Evolutionary conservation across 37 sponge, comb jelly and placozoan genomes (phyloP).

Genomic region (Axinella damicornis): DNA sequence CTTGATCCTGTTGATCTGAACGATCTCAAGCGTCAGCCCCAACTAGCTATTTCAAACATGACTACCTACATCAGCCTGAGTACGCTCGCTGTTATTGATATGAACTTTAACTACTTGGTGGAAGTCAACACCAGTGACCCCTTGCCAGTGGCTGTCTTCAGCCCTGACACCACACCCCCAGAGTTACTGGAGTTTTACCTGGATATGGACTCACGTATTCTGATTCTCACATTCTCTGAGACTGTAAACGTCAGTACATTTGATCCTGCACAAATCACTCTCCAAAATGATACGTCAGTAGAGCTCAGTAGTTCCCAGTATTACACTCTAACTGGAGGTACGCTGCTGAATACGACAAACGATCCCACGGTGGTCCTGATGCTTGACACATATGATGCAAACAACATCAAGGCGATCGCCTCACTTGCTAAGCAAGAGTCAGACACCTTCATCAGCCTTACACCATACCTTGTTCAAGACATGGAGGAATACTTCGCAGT

Average conservation of each 20-base stretch:
- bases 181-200: conserved; percentile 55
- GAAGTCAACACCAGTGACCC: conserved; percentile 41
- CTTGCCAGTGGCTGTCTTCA: conserved; percentile 43
- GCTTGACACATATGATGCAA: conserved; percentile 70
- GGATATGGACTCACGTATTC: conserved; percentile 71
- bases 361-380: conserved; percentile 53
- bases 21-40: conserved; percentile 55
- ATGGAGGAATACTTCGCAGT: conserved; percentile 64
- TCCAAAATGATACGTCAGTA: conserved; percentile 28
- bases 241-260: conserved; percentile 76
- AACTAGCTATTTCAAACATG: conserved; percentile 65
- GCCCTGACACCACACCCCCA: conserved; percentile 67
- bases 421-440: conserved; percentile 48
- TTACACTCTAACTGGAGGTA: conserved; percentile 67
- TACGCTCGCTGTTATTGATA: conserved; percentile 57
- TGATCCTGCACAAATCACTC: conserved; percentile 48
- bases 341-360: conserved; percentile 31
- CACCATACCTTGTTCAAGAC: conserved; percentile 48
- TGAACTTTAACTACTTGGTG: conserved; percentile 61
- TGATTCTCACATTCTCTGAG: conserved; percentile 85
- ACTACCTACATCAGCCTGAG: conserved; percentile 81
- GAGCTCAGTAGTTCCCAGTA: conserved; percentile 3
- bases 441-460: conserved; percentile 74
- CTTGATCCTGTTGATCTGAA: conserved; percentile 65
- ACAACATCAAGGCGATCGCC: conserved; percentile 71